Conservation (phyloP, 2,113 vertebrate species). For the Miniopterus natalensis region DNA sequence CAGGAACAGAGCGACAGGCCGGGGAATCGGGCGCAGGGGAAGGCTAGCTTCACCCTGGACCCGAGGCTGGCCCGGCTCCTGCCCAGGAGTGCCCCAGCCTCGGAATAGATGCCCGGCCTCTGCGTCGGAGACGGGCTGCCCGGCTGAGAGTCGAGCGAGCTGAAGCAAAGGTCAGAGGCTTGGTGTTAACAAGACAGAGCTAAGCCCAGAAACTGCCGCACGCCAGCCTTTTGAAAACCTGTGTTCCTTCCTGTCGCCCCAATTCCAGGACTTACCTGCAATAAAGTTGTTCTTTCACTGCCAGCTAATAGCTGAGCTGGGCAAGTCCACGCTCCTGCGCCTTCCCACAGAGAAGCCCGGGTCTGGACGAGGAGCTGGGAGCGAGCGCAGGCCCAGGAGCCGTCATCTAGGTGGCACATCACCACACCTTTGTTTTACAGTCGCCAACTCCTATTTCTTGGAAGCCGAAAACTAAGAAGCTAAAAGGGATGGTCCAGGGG, state of each 20-base stretch:
- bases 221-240: not conserved
- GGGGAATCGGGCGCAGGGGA: not conserved
- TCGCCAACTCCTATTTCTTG: not conserved
- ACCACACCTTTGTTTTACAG: not conserved
- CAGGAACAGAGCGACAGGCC: conserved; percentile 14
- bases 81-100: not conserved
- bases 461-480: not conserved
- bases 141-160: not conserved
- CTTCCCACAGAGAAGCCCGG: conserved; percentile 21
- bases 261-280: conserved; percentile 41
- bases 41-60: not conserved
- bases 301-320: conserved; percentile 27
- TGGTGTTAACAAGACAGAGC: conserved; percentile 60
- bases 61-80: not conserved
- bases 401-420: fast-evolving
- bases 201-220: not conserved
- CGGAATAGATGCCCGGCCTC: not conserved
- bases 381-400: not conserved
- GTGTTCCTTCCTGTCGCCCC: not conserved
- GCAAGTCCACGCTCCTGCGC: not conserved
- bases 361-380: not conserved
- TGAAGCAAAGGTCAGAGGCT: conserved; percentile 42
- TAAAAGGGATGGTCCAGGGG: not conserved
- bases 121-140: not conserved
- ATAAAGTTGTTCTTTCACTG: conserved; percentile 57